Conservation (phyloP, 2,797 vertebrate species). For the Eurystomus glaucurus region DNA sequence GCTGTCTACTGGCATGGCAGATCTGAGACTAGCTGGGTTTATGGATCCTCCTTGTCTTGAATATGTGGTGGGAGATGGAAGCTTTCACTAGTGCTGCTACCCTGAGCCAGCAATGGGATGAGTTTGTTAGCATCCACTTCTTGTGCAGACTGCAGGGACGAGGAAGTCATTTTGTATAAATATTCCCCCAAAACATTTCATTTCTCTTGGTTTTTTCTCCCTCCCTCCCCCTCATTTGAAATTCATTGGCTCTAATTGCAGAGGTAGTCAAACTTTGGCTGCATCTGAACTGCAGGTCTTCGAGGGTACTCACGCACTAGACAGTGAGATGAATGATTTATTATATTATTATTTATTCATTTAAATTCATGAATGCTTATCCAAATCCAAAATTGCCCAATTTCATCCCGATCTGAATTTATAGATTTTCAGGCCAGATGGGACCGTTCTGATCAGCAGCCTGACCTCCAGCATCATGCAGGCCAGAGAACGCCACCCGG, state of each 20-base stretch:
- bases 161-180: background rate
- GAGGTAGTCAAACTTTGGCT: constrained; percentile 67
- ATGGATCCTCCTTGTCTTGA: background rate
- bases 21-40: background rate
- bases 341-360: constrained; percentile 77
- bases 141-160: background rate
- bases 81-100: background rate
- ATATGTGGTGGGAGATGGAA: background rate
- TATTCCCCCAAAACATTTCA: background rate
- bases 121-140: background rate
- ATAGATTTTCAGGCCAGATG: constrained; percentile 75
- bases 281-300: constrained; percentile 64
- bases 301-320: background rate
- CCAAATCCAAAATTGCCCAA: constrained; percentile 67
- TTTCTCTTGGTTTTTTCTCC: background rate
- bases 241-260: constrained; percentile 69
- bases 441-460: constrained; percentile 5
- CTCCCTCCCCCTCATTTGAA: constrained; percentile 4
- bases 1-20: background rate
- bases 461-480: background rate
- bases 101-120: background rate
- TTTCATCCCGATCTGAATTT: constrained; percentile 71
- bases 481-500: background rate
- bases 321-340: constrained; percentile 69
- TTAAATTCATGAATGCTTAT: constrained; percentile 76